Evolutionary conservation across 2,797 vertebrate genomes (phyloP).

Genomic region (Amniataba percoides): DNA sequence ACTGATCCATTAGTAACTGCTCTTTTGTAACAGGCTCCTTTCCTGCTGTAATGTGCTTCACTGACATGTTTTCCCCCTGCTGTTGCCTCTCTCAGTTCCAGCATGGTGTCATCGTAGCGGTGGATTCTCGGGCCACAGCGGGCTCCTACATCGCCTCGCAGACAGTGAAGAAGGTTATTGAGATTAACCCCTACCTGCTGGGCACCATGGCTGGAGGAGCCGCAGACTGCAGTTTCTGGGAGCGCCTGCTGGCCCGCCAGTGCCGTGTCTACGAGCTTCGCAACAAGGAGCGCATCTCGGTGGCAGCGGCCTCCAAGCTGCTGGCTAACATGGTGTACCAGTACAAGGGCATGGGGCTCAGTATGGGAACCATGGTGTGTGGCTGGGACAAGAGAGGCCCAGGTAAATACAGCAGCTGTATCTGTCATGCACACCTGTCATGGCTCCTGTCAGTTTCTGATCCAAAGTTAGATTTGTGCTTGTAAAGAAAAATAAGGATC

Average conservation of each 20-base stretch:
- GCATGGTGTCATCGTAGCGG: conserved; percentile 93
- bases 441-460: background rate
- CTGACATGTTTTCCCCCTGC: background rate
- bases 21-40: background rate
- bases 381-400: conserved; percentile 96
- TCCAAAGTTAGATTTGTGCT: background rate
- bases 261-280: conserved; percentile 94
- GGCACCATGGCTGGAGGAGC: conserved; percentile 95
- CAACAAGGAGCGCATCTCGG: conserved; percentile 94
- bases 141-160: conserved; percentile 93
- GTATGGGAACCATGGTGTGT: conserved; percentile 96
- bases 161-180: conserved; percentile 94
- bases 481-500: too few relatives aligned
- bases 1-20: background rate
- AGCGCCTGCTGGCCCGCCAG: conserved; percentile 91
- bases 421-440: background rate
- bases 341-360: conserved; percentile 95
- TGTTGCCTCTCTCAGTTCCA: conserved; percentile 81
- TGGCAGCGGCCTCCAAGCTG: conserved; percentile 93
- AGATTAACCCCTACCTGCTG: conserved; percentile 94
- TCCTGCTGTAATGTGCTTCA: background rate
- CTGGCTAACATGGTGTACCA: conserved; percentile 97
- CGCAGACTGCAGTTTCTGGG: conserved; percentile 95
- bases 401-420: conserved; percentile 77
- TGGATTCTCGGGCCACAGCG: conserved; percentile 93